These are phyloP conservation scores for Petrosia ficiformis DNA, from an alignment of 37 sponge, comb jelly and placozoan species.

Conservation along the genomic window DNA sequence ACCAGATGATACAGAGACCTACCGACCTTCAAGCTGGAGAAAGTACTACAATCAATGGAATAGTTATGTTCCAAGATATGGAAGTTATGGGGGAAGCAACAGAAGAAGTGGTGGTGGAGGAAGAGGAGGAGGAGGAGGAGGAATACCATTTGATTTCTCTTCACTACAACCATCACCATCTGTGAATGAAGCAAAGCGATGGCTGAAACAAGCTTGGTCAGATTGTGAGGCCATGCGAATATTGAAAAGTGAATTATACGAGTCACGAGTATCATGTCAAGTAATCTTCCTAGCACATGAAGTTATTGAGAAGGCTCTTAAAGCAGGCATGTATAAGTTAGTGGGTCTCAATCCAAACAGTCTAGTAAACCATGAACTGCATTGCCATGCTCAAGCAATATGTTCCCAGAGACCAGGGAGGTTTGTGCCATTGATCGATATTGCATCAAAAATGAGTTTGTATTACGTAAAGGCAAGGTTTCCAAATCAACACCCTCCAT, in stretches of 20 bases:
- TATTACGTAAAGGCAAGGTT: background rate
- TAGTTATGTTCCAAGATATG: background rate
- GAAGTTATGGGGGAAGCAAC: background rate
- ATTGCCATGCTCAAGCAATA: too few species aligned
- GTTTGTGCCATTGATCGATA: background rate
- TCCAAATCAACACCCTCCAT: background rate
- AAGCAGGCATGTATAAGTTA: constrained; percentile 34
- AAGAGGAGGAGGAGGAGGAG: constrained; percentile 1
- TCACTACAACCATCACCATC: background rate
- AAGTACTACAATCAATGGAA: background rate
- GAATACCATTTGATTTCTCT: background rate
- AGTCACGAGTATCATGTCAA: background rate
- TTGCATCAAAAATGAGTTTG: background rate
- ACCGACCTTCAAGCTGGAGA: background rate
- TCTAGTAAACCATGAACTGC: too few species aligned
- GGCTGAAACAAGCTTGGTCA: constrained; percentile 40
- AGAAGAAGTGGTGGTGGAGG: background rate
- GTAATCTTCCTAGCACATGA: constrained; percentile 65
- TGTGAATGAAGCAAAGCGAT: constrained; percentile 30
- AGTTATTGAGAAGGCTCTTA: constrained; percentile 67
- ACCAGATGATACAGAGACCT: background rate
- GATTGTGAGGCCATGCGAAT: constrained; percentile 17
- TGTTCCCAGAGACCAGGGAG: too few species aligned
- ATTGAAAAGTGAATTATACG: background rate
- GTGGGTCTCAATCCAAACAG: constrained; percentile 42